Base-by-base conservation (phyloP, 2,888 invertebrate genomes). In the Biston stratarius region DNA sequence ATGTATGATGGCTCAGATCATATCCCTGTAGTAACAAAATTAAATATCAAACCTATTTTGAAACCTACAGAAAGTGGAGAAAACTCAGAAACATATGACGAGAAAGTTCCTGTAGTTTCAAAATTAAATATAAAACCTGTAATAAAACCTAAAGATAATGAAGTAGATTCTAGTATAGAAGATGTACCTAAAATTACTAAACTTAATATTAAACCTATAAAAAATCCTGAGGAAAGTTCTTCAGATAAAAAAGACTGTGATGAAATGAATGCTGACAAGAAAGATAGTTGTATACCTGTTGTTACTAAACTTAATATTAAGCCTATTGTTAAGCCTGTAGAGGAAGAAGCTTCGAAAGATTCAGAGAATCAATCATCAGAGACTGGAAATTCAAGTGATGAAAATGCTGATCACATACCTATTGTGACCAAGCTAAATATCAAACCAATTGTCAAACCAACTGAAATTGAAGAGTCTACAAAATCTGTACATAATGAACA, bases 101-200 rank as follows among this genome's bases (percentile, higher is more conserved):
- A 89, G 65, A 89, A 88, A 88, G 88, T 93, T 88, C 94, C 94
- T 87, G 88, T 91, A 83, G 87, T 93, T 83, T 94, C 95, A 80
- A 94, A 94, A 87, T 87, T 94, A 82, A 94, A 94, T 82, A 94
- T 95, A 72, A 94, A 94, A 87, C 94, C 94, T 82, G 83, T 93
- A 78, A 75, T 92, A 78, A 92, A 90, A 81, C 91, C 91, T 90
- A 91, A 90, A 85, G 90, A 90, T 87, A 90, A 83, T 87, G 88
- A 90, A 82, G 75, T 91, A 87, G 89, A 90, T 80, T 86, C 82
- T 90, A 90, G 84, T 81, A 78, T 87, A 88, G 91, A 91, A 75
- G 88, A 90, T 84, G 81, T 93, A 90, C 87, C 94, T 92, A 92
- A 94, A 92, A 82, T 94, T 77, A 89, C 89, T 81, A 94, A 94